These are phyloP conservation scores for Homalodisca vitripennis DNA, from an alignment of 1,140 invertebrate species.

Conservation along the genomic window DNA sequence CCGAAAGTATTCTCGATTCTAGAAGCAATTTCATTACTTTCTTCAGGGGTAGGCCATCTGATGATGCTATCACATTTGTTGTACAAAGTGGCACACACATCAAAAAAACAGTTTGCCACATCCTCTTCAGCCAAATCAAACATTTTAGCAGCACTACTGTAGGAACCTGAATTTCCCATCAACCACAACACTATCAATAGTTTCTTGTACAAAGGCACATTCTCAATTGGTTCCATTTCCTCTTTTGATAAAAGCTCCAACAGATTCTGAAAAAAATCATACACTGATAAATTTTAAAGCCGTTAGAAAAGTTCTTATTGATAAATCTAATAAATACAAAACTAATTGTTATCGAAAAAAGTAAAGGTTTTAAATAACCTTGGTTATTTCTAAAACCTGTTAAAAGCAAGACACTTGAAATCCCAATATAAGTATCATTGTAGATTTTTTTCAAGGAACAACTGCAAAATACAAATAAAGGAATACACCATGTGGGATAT, in stretches of 20 bases:
- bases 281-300: too few relatives aligned
- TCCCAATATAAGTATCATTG: too few relatives aligned
- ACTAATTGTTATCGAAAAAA: too few relatives aligned
- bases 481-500: too few relatives aligned
- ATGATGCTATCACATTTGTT: slow-evolving; percentile 5
- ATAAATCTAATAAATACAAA: too few relatives aligned
- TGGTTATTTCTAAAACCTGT: too few relatives aligned
- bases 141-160: background rate
- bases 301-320: too few relatives aligned
- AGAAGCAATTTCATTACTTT: background rate
- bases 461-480: too few relatives aligned
- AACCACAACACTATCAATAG: background rate
- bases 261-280: slow-evolving; percentile 6
- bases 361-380: too few relatives aligned
- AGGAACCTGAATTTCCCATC: background rate
- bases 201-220: background rate
- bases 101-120: background rate
- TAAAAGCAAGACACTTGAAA: too few relatives aligned
- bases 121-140: background rate
- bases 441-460: too few relatives aligned
- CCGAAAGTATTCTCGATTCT: slow-evolving; percentile 1
- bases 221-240: slow-evolving; percentile 11
- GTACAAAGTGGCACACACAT: slow-evolving; percentile 11
- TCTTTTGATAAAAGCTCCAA: background rate
- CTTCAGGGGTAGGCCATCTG: background rate